phyloP scores from a whole-genome alignment of 1,140 invertebrate species.

The Aphidius gifuensis region DNA sequence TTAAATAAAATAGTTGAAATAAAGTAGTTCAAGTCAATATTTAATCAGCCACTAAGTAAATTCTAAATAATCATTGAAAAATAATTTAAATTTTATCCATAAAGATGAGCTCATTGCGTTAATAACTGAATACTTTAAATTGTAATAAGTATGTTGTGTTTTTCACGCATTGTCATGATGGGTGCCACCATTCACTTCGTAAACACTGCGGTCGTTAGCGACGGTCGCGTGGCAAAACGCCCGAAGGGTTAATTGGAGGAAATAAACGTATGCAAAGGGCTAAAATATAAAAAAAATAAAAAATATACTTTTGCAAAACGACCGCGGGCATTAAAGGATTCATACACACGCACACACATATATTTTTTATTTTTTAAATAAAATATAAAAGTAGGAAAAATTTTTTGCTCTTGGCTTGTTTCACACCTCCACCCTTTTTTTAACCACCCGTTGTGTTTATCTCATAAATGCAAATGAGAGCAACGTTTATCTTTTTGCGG shows the following conservation, averaged over 20 bases:
- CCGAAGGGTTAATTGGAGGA: conserved; percentile 55
- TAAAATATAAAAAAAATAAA: conserved; percentile 3
- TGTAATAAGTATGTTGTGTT: conserved; percentile 8
- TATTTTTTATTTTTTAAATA: background rate
- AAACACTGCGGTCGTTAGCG: conserved; percentile 54
- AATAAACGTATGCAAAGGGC: conserved; percentile 49
- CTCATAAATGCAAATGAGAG: conserved; percentile 37
- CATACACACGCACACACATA: background rate
- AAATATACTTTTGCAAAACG: conserved; percentile 20
- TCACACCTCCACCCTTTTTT: conserved; percentile 21
- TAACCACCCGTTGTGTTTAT: conserved; percentile 39
- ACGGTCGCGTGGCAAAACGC: conserved; percentile 48
- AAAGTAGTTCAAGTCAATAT: too few relatives aligned
- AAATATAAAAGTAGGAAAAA: conserved; percentile 9
- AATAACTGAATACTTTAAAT: background rate
- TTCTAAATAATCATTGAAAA: background rate
- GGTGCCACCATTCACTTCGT: conserved; percentile 32
- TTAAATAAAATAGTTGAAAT: too few relatives aligned
- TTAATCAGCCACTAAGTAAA: too few relatives aligned
- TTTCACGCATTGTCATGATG: conserved; percentile 29
- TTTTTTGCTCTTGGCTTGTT: conserved; percentile 6
- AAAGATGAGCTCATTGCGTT: conserved; percentile 22
- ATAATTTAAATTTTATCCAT: conserved; percentile 21
- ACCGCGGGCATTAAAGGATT: conserved; percentile 16
- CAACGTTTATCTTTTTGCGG: conserved; percentile 35